Conservation (phyloP, 2,797 vertebrate genomes). For the Lacerta bilineata region DNA sequence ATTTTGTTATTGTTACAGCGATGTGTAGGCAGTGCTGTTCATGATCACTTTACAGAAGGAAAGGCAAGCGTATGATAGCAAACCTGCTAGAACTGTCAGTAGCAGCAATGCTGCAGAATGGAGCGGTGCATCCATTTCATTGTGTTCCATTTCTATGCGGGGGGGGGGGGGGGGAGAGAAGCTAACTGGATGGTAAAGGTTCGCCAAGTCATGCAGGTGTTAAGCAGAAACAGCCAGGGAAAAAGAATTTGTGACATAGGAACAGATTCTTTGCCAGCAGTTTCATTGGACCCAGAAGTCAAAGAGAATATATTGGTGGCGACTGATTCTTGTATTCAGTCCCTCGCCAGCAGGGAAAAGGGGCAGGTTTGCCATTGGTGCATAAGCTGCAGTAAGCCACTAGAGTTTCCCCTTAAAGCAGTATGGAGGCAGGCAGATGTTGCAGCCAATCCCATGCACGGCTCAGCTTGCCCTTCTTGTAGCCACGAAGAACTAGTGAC, state of each 20-base stretch:
- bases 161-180: background rate
- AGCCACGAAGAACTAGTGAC: background rate
- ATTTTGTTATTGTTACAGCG: slow-evolving; percentile 2
- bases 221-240: background rate
- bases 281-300: background rate
- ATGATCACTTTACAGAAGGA: background rate
- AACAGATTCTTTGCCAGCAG: background rate
- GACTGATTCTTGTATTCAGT: background rate
- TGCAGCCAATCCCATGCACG: background rate
- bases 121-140: background rate
- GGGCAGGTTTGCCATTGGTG: background rate
- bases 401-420: background rate
- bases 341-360: background rate
- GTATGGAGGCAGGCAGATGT: background rate
- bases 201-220: background rate
- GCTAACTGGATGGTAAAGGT: background rate
- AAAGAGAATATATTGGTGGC: background rate
- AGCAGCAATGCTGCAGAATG: background rate
- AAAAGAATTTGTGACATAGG: background rate
- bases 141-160: background rate
- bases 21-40: slow-evolving; percentile 4
- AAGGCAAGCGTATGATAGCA: slow-evolving; percentile 2
- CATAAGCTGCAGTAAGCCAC: too few species aligned
- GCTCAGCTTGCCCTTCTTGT: background rate
- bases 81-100: background rate